Conservation (phyloP, 2,113 vertebrate genomes). For the Maccullochella peelii region DNA sequence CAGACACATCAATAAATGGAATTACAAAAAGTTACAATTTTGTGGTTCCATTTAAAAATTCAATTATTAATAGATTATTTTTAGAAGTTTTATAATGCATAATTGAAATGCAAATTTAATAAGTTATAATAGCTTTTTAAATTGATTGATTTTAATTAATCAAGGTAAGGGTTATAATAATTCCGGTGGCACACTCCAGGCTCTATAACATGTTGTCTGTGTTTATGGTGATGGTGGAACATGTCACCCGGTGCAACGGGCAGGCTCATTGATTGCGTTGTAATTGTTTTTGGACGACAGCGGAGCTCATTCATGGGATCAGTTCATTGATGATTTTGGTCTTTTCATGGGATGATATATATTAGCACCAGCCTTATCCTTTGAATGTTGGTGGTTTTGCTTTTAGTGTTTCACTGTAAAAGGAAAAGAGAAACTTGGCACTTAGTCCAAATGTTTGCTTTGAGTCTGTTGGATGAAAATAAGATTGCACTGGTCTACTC, state of each 20-base stretch:
- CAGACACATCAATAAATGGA: neutral
- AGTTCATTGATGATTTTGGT: neutral
- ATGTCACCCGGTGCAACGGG: neutral
- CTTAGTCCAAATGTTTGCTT: conserved; percentile 10
- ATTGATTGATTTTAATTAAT: neutral
- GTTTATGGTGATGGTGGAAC: neutral
- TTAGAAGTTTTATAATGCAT: neutral
- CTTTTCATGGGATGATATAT: neutral
- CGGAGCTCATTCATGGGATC: neutral
- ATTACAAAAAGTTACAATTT: neutral
- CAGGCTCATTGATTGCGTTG: neutral
- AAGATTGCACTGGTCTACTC: conserved; percentile 8
- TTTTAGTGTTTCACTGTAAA: conserved; percentile 2
- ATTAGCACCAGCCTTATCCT: neutral
- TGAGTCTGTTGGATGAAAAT: neutral
- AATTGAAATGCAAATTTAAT: neutral
- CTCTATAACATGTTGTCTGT: neutral
- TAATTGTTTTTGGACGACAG: neutral
- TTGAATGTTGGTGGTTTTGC: neutral
- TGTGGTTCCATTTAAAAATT: neutral
- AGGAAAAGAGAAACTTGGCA: conserved; percentile 2
- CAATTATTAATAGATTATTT: neutral
- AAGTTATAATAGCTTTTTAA: neutral
- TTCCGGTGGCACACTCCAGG: neutral
- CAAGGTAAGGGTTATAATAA: neutral